These are phyloP conservation scores for Drosophila helvetica DNA, from an alignment of 2,888 invertebrate genomes.

Conservation along the genomic window DNA sequence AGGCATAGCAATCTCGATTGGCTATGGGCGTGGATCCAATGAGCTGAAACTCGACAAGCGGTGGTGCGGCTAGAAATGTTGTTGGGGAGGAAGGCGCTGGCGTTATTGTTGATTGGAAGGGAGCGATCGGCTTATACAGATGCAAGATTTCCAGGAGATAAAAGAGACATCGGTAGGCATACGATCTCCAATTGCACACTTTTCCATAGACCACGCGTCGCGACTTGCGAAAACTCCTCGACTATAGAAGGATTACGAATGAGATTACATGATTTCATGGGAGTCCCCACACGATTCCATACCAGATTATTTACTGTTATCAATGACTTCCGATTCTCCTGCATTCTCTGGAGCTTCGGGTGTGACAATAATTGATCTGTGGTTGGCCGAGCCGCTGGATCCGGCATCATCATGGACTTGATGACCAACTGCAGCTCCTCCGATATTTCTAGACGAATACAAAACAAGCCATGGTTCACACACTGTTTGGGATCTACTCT, in stretches of 20 bases:
- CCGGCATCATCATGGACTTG: slow-evolving; percentile 86
- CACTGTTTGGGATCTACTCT: accelerated
- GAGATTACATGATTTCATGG: background rate
- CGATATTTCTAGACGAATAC: slow-evolving; percentile 83
- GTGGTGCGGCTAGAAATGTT: slow-evolving; percentile 31
- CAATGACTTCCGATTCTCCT: slow-evolving; percentile 77
- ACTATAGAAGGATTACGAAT: slow-evolving; percentile 54
- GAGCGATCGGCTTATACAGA: slow-evolving; percentile 60
- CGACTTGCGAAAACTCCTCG: slow-evolving; percentile 77
- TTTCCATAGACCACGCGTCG: slow-evolving; percentile 80
- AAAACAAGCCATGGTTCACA: background rate
- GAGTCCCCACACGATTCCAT: slow-evolving; percentile 24
- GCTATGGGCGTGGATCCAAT: slow-evolving; percentile 72
- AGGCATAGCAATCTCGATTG: slow-evolving; percentile 56
- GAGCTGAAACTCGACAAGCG: slow-evolving; percentile 54
- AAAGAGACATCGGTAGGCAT: slow-evolving; percentile 69
- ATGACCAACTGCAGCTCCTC: slow-evolving; percentile 85
- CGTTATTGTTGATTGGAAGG: slow-evolving; percentile 17
- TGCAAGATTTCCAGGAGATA: slow-evolving; percentile 74
- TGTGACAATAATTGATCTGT: slow-evolving; percentile 85
- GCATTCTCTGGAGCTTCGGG: slow-evolving; percentile 73
- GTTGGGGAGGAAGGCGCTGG: slow-evolving; percentile 41
- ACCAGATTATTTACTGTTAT: slow-evolving; percentile 77
- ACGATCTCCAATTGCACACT: slow-evolving; percentile 82
- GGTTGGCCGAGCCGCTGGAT: slow-evolving; percentile 85